Evolutionary conservation across 2,888 invertebrate species (phyloP).

Genomic region (Venustoraphidia nigricollis): DNA sequence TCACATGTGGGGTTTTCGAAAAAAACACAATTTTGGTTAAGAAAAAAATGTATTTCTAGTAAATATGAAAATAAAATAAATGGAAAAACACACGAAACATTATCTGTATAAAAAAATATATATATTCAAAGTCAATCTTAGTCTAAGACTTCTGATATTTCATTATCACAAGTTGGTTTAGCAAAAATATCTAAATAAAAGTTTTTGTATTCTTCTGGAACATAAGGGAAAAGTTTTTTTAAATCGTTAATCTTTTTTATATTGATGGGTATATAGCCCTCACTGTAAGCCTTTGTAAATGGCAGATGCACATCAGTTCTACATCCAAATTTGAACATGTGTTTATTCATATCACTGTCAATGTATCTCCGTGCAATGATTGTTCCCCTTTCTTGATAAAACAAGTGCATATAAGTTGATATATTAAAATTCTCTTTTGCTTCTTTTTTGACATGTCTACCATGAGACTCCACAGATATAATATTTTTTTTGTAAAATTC

Average conservation of each 20-base stretch:
- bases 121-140: too few relatives aligned
- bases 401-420: not conserved
- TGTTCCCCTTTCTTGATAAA: not conserved
- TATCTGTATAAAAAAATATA: too few relatives aligned
- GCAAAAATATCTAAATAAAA: constrained; percentile 2
- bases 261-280: constrained; percentile 5
- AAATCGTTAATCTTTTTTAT: constrained; percentile 6
- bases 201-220: constrained; percentile 6
- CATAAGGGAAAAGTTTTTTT: constrained; percentile 3
- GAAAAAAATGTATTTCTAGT: too few relatives aligned
- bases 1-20: too few relatives aligned
- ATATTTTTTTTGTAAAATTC: not conserved
- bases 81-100: too few relatives aligned
- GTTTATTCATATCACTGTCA: not conserved
- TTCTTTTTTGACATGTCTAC: not conserved
- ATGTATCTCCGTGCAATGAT: not conserved
- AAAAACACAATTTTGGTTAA: too few relatives aligned
- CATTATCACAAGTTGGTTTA: not conserved
- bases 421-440: not conserved
- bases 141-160: not conserved
- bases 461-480: not conserved
- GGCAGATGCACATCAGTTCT: constrained; percentile 4
- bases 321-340: constrained; percentile 2
- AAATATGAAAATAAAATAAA: too few relatives aligned
- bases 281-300: constrained; percentile 4